Evolutionary conservation across 2,888 invertebrate species (phyloP).

Genomic region (Poecilobothrus nobilitatus): DNA sequence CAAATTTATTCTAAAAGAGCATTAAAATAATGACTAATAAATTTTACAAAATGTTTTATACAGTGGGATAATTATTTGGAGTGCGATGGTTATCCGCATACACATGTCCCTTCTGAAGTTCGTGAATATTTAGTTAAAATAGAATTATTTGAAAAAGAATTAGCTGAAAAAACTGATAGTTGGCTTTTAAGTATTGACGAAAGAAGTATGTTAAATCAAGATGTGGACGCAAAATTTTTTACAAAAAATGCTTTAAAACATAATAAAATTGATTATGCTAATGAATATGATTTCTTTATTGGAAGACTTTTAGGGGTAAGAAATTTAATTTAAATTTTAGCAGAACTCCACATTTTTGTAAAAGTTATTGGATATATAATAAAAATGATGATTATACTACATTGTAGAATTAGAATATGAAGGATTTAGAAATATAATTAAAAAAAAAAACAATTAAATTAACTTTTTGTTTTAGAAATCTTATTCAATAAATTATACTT

Average conservation of each 20-base stretch:
- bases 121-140: conserved; percentile 29
- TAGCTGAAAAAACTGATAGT: conserved; percentile 24
- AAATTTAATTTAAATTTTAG: not conserved
- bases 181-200: conserved; percentile 34
- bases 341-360: no score
- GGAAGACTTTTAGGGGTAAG: conserved; percentile 23
- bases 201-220: conserved; percentile 31
- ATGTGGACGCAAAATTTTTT: conserved; percentile 27
- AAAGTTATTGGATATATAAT: no score
- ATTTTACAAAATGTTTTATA: not conserved
- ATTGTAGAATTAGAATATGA: no score
- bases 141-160: conserved; percentile 26
- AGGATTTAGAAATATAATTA: no score
- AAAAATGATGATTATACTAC: no score
- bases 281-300: conserved; percentile 27
- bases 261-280: conserved; percentile 25
- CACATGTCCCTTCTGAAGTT: conserved; percentile 30
- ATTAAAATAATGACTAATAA: no score
- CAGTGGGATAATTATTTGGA: conserved; percentile 31
- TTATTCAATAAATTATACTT: no score
- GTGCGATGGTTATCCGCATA: conserved; percentile 33
- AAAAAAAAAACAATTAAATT: not conserved
- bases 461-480: not conserved
- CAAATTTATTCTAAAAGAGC: no score
- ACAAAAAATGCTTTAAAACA: conserved; percentile 24